These are phyloP conservation scores for Mormyrops attenuatus DNA, from an alignment of 2,797 vertebrate genomes.

Conservation along the genomic window DNA sequence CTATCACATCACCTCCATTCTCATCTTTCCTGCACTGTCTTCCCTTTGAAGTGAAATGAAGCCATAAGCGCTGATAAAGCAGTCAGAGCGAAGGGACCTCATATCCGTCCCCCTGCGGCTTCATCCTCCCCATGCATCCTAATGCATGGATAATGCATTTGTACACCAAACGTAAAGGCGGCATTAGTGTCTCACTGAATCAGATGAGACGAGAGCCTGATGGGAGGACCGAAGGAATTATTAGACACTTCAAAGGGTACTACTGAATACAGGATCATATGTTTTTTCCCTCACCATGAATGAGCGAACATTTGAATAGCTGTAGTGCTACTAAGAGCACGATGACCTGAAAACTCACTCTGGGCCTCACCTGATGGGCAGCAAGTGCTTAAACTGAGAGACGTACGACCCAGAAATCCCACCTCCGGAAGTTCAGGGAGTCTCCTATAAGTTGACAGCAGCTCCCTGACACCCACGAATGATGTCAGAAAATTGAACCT, in stretches of 20 bases:
- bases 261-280: not conserved
- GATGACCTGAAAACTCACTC: not conserved
- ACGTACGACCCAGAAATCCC: not conserved
- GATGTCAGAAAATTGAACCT: not conserved
- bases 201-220: not conserved
- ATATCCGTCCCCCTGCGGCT: not conserved
- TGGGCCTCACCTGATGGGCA: not conserved
- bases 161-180: not conserved
- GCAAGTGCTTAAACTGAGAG: not conserved
- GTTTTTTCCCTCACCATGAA: not conserved
- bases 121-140: not conserved
- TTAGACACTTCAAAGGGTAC: not conserved
- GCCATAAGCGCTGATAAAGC: not conserved
- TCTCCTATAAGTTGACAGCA: not conserved
- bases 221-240: not conserved
- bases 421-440: not conserved
- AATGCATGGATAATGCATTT: not conserved
- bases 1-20: not conserved
- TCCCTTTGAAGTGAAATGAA: constrained; percentile 11
- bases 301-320: not conserved
- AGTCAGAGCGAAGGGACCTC: not conserved
- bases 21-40: not conserved
- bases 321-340: not conserved
- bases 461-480: not conserved
- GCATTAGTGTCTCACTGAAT: not conserved